Evolutionary conservation across 2,797 vertebrate species (phyloP).

Genomic region (Alexandromys oeconomus): DNA sequence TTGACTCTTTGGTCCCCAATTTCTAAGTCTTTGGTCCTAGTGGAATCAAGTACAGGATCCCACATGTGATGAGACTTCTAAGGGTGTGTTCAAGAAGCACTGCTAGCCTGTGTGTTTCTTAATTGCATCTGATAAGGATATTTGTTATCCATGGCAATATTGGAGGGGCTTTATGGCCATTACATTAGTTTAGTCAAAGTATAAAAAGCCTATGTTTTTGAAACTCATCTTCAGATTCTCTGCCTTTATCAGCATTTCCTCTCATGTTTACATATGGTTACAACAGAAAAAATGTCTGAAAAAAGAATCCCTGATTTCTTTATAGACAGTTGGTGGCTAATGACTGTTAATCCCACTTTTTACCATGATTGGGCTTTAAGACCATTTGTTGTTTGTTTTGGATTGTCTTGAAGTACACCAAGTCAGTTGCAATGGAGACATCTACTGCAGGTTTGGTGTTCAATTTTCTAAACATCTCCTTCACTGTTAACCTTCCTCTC

Average conservation of each 20-base stretch:
- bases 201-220: fast-evolving
- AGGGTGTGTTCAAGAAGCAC: fast-evolving
- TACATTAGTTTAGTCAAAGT: neutral
- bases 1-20: neutral
- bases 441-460: neutral
- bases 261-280: fast-evolving
- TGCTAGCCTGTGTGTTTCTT: fast-evolving
- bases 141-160: neutral
- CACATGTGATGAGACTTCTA: fast-evolving
- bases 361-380: fast-evolving
- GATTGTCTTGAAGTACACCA: neutral
- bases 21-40: neutral
- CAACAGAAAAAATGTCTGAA: neutral
- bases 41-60: neutral
- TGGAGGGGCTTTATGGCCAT: neutral
- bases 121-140: neutral
- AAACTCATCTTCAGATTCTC: fast-evolving
- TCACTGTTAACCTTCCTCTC: neutral
- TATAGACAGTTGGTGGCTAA: neutral
- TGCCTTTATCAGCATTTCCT: neutral
- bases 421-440: neutral
- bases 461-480: neutral
- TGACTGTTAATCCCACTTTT: neutral
- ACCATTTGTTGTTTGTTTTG: neutral
- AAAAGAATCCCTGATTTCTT: neutral